Evolutionary conservation across 2,113 vertebrate species (phyloP).

Genomic region (Chloropsis hardwickii): DNA sequence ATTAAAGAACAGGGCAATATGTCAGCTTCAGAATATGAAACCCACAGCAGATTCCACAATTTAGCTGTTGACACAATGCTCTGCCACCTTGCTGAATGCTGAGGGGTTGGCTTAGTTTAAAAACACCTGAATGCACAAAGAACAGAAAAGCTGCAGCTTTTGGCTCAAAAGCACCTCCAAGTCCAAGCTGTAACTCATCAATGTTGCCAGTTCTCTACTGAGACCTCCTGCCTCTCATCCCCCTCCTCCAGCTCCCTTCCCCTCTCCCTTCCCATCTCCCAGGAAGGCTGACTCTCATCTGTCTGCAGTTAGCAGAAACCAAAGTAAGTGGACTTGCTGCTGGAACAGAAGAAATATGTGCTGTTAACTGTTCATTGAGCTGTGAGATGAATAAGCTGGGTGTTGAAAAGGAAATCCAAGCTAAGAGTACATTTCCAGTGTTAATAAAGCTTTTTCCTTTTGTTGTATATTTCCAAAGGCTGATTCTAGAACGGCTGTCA

Average conservation of each 20-base stretch:
- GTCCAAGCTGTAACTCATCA: background rate
- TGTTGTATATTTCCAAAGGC: constrained; percentile 68
- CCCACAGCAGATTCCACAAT: background rate
- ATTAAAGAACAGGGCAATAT: background rate
- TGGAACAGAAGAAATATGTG: constrained; percentile 77
- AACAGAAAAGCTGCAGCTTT: background rate
- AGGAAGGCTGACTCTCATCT: constrained; percentile 59
- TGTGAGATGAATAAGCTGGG: constrained; percentile 80
- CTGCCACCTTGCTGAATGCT: background rate
- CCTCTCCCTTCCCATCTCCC: background rate
- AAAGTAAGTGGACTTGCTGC: constrained; percentile 61
- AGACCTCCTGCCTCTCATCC: background rate
- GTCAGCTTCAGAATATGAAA: background rate
- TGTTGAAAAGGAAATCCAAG: constrained; percentile 69
- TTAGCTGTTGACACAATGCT: background rate
- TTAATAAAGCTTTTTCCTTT: constrained; percentile 72
- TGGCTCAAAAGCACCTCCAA: background rate
- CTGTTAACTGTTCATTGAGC: constrained; percentile 79
- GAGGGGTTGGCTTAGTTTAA: background rate
- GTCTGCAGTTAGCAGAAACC: constrained; percentile 61
- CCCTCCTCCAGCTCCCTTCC: background rate
- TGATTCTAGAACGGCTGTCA: constrained; percentile 53
- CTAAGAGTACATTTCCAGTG: constrained; percentile 69
- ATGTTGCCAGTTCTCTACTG: background rate
- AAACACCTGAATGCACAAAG: background rate